Evolutionary conservation across 2,888 invertebrate species (phyloP).

Genomic region (Agonopterix heracliana): DNA sequence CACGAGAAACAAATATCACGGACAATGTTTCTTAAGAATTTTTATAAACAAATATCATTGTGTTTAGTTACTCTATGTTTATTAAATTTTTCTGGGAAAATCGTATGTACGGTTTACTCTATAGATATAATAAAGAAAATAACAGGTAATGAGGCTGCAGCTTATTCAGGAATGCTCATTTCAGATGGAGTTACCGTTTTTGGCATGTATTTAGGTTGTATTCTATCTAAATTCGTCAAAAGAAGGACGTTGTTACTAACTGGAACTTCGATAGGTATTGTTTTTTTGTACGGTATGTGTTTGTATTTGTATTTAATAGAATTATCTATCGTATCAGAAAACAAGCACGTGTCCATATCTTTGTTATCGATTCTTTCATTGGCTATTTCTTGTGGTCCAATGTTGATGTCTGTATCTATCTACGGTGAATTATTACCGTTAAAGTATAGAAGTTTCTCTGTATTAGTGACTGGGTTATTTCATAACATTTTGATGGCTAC

Average conservation of each 20-base stretch:
- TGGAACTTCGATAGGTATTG: conserved; percentile 5
- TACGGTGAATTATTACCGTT: conserved; percentile 13
- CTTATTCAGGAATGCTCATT: conserved; percentile 19
- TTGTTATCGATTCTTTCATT: conserved; percentile 8
- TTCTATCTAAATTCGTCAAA: conserved; percentile 11
- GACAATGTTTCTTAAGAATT: neutral
- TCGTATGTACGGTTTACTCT: conserved; percentile 14
- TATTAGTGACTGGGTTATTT: conserved; percentile 1
- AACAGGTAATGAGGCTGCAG: conserved; percentile 13
- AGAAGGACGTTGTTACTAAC: conserved; percentile 12
- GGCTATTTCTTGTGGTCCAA: conserved; percentile 9
- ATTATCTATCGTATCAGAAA: neutral
- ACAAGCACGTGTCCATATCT: conserved; percentile 23
- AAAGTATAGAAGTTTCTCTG: conserved; percentile 8
- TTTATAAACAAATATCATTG: neutral
- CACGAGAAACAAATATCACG: neutral
- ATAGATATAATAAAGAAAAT: conserved; percentile 20
- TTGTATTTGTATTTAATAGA: conserved; percentile 1
- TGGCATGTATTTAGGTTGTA: conserved; percentile 13
- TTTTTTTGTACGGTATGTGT: conserved; percentile 21
- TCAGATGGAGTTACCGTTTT: conserved; percentile 18
- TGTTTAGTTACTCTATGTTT: neutral
- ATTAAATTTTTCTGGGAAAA: conserved; percentile 15
- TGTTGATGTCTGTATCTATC: conserved; percentile 5
- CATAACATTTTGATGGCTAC: conserved; percentile 3